Evolutionary conservation across 1,140 invertebrate genomes (phyloP), one percentile per base, ranked within the genome.

Genomic region (Drosophila mauritiana): DNA sequence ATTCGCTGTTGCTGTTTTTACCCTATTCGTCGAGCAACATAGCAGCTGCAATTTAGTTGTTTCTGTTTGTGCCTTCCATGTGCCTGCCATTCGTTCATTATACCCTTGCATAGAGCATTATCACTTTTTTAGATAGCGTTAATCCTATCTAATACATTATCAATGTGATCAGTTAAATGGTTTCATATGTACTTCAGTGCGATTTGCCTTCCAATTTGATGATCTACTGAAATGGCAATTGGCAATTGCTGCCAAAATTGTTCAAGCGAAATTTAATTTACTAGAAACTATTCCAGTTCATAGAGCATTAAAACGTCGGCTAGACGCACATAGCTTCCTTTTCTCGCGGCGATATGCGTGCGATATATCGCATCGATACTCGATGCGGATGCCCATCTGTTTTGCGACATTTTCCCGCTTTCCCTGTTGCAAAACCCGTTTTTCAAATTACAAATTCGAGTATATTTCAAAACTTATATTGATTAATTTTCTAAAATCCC

Each of bases 11-110:
- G 79, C 72, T 65, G 73, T 78, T 81, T 82, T 74, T 82, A 83
- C 80, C 80, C 80, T 82, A 83, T 82, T 82, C 80, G 67, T 65
- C 56, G 70, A 78, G 75, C 72, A 73, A 83, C 74, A 84, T 84
- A 84, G 80, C 80, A 84, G 80, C 80, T 84, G 80, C 80, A 84
- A 84, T 80, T 84, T 84, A 77, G 77, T 69, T 83, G 80, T 79
- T 82, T 62, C 58, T 56, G 55, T 61, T 65, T 72, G 43, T 69
- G 67, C 40, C 64, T 75, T 59, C 73, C 46, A 61, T 75, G 76
- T 83, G 76, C 63, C 64, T 67, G 64, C 37, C 59, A 65, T 83
- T 84, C 81, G 81, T 72, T 84, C 68, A 85, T 84, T 84, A 80
- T 84, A 85, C 80, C 81, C 80, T 68, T 46, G 36, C 45, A 25